phyloP scores from a whole-genome alignment of 1,140 invertebrate genomes.

The Olivierus martensii region DNA sequence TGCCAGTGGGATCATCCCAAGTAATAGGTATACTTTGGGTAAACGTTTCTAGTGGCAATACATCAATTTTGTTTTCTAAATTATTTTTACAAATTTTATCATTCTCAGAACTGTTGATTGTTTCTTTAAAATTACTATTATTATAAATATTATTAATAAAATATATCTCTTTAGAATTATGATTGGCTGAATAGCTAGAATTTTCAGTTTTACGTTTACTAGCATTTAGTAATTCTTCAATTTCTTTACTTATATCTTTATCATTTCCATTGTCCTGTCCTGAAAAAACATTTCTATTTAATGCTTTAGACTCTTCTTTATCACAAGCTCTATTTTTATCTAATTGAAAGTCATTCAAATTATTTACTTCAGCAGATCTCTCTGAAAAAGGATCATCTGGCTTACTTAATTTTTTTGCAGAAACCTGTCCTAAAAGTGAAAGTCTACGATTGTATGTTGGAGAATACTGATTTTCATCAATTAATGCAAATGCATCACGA shows the following conservation, averaged over 20 bases:
- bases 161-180: not conserved
- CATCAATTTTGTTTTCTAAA: not conserved
- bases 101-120: not conserved
- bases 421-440: constrained; percentile 23
- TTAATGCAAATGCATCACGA: constrained; percentile 27
- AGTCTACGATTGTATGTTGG: constrained; percentile 34
- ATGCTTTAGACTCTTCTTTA: not conserved
- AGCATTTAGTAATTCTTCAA: not conserved
- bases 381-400: not conserved
- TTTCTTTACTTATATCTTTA: not conserved
- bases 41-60: not conserved
- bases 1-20: constrained; percentile 35
- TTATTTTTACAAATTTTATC: not conserved
- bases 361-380: not conserved
- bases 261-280: not conserved
- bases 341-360: no score
- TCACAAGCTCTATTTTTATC: not conserved
- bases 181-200: not conserved
- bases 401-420: not conserved
- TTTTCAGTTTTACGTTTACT: not conserved
- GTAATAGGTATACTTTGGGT: constrained; percentile 29
- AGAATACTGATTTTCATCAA: constrained; percentile 33
- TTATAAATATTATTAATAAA: no score
- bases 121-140: not conserved
- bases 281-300: not conserved